Base-by-base conservation (phyloP, 1,140 invertebrate species). In the Augochlora pura region DNA sequence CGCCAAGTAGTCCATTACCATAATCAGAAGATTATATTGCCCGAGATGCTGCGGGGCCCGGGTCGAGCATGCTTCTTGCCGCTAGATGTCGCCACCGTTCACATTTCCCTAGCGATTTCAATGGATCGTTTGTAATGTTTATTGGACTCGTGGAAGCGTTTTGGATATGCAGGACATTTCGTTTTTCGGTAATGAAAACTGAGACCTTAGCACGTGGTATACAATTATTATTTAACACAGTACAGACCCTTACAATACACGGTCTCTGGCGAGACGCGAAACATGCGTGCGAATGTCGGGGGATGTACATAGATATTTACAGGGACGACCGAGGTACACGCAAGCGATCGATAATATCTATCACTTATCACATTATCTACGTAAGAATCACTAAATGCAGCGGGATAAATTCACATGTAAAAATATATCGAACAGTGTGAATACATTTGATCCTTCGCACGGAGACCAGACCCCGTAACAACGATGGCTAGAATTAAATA, bases 231-330 rank as follows among this genome's bases (percentile, higher is more conserved):
- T 88, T 46, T 87, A 80, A 82, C 66, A 81, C 75, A 46, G 80
- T 87, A 88, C 70, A 87, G 32, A 80, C 81, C 59, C 87, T 83
- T 87, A 88, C n/a, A 86, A 84, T 86, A 86, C 81, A 82, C 73
- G 63, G 14, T 75, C 42, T 82, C 74, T 76, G 59, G 32, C 54
- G 67, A 49, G 59, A 70, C 65, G 62, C 75, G 64, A 4, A 70
- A 65, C 67, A 57, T 63, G 63, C 62, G 38, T 42, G 46, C 18
- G 39, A n/a, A 63, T 14, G 52, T 49, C 67, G 25, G 23, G 23
- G 25, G 39, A 63, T 42, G 69, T 39, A 70, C 21, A 25, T 32
- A 64, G 27, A 63, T 60, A 52, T 62, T 74, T 67, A 77, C 39
- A 76, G 39, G 68, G 46, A 72, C 21, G 64, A 60, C 59, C 70